Evolutionary conservation across 1,140 invertebrate species (phyloP).

Genomic region (Pinna nobilis): DNA sequence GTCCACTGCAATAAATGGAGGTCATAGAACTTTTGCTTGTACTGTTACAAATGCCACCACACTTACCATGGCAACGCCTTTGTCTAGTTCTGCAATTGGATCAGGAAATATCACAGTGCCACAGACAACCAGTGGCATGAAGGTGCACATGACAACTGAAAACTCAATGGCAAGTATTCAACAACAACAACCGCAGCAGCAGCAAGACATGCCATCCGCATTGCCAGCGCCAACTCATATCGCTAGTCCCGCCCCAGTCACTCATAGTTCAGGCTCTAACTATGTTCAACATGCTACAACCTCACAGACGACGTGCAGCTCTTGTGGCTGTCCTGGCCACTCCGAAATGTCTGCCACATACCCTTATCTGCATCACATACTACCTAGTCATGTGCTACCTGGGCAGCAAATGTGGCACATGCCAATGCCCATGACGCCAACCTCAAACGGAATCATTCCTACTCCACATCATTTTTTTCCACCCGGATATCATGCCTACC

Average conservation of each 20-base stretch:
- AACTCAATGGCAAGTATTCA: not conserved
- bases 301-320: not conserved
- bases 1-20: not conserved
- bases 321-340: conserved; percentile 5
- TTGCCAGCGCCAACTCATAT: not conserved
- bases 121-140: conserved; percentile 3
- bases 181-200: not conserved
- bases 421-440: conserved; percentile 19
- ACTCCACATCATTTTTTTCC: conserved; percentile 9
- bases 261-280: not conserved
- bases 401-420: conserved; percentile 6
- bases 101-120: conserved; percentile 1
- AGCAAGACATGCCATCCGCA: not conserved
- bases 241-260: conserved; percentile 1
- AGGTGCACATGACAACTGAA: conserved; percentile 5
- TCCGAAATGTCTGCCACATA: conserved; percentile 13
- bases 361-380: not conserved
- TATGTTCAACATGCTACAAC: conserved; percentile 14
- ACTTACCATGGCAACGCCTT: conserved; percentile 14
- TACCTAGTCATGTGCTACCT: conserved; percentile 24
- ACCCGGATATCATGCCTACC: not conserved
- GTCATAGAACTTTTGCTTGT: conserved; percentile 13
- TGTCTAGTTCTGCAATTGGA: not conserved
- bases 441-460: conserved; percentile 32
- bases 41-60: conserved; percentile 26